These are phyloP conservation scores for Hybos culiciformis DNA, from an alignment of 2,888 invertebrate genomes.

Conservation along the genomic window DNA sequence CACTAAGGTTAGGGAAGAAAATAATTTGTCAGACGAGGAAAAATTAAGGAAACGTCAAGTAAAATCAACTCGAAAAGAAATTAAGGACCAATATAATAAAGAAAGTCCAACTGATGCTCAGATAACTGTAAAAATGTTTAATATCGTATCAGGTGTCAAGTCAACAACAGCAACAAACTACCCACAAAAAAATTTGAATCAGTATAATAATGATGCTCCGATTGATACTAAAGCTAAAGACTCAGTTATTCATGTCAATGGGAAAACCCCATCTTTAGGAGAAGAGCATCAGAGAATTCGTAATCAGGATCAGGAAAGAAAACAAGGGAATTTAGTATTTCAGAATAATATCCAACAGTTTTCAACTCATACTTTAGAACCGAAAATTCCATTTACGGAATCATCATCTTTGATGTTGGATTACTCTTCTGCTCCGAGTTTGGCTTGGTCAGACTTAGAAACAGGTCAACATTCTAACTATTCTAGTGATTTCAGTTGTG, in stretches of 20 bases:
- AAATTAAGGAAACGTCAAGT: conserved; percentile 27
- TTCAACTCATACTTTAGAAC: conserved; percentile 40
- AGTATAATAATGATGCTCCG: not conserved
- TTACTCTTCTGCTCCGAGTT: conserved; percentile 28
- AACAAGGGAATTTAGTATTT: conserved; percentile 45
- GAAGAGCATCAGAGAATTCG: conserved; percentile 28
- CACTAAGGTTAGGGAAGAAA: conserved; percentile 18
- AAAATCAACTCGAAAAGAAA: conserved; percentile 9
- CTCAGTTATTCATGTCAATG: conserved; percentile 7
- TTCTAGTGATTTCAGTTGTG: conserved; percentile 10
- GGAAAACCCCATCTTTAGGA: conserved; percentile 19
- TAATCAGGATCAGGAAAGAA: conserved; percentile 43
- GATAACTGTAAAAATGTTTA: not conserved
- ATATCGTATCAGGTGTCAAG: no score
- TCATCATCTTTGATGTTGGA: not conserved
- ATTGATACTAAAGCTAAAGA: not conserved
- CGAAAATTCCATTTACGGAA: conserved; percentile 16
- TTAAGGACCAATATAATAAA: conserved; percentile 17
- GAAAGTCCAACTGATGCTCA: conserved; percentile 6
- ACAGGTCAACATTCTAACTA: conserved; percentile 12
- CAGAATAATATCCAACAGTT: conserved; percentile 48
- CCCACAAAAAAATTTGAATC: not conserved
- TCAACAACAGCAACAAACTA: not conserved
- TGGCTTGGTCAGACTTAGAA: conserved; percentile 30
- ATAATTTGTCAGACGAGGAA: conserved; percentile 31